Evolutionary conservation across 2,797 vertebrate genomes (phyloP).

Genomic region (Monodelphis domestica): DNA sequence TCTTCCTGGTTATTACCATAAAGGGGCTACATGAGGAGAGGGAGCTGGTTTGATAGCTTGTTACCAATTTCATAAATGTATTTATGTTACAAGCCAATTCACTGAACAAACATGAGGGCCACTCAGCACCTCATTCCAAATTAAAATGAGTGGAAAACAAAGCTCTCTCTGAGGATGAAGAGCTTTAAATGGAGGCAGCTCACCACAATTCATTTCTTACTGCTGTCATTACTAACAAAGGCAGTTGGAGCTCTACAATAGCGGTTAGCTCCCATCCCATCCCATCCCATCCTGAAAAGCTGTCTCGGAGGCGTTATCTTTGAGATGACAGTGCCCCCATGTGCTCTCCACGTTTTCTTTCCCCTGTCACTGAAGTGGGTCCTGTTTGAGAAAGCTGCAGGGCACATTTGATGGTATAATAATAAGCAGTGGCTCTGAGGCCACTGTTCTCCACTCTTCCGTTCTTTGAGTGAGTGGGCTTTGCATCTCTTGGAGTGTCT

Average conservation of each 20-base stretch:
- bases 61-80: background rate
- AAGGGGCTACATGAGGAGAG: background rate
- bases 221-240: background rate
- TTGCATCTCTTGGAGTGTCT: background rate
- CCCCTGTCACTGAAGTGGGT: background rate
- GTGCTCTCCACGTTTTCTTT: background rate
- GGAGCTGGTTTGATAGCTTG: background rate
- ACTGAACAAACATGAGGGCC: background rate
- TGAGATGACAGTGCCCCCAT: background rate
- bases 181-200: background rate
- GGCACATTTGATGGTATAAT: background rate
- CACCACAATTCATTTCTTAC: rapidly evolving
- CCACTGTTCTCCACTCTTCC: background rate
- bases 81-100: conserved; percentile 20
- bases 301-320: background rate
- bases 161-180: background rate
- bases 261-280: too few relatives aligned
- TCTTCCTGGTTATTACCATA: background rate
- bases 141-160: background rate
- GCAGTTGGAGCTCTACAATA: background rate
- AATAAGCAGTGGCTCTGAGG: background rate
- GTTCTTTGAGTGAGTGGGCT: rapidly evolving
- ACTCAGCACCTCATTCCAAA: conserved; percentile 8
- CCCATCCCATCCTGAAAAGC: background rate
- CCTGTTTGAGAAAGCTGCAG: background rate